Evolutionary conservation across 1,140 invertebrate species (phyloP), one percentile per base, ranked within the genome.

Genomic region (Scaptomyza montana): DNA sequence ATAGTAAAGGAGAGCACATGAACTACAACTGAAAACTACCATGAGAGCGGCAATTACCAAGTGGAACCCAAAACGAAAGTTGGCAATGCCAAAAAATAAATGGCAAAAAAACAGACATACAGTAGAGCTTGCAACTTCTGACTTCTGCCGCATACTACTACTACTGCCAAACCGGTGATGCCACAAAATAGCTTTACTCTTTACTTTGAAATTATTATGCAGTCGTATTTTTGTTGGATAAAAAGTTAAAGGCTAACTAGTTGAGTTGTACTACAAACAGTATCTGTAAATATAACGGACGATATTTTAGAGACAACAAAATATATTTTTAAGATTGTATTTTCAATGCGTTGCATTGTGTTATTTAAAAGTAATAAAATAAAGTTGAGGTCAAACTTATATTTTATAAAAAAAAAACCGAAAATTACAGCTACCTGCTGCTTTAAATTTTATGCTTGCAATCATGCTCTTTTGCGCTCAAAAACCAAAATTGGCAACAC

Each of bases 21-120:
- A 57, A 60, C 56, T 50, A 54, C 64, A 60, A 68, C 41, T 36
- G 47, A 21, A 72, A 62, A 77, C 74, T 74, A 59, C 73, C 74
- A 36, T 70, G 56, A 77, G 65, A 65, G 67, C 56, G 61, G 75
- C 75, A 78, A 78, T 78, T 78, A 78, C 75, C 46, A 70, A 62
- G 66, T 78, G 59, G 46, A 72, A 54, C 63, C 49, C 51, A 59
- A 77, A 77, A 78, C 57, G 72, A 78, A 78, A 78, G 72, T 78
- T 78, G 72, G 72, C 74, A 64, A 39, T 10, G 43, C 12, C 46
- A 59, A 57, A 59, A 57, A 5, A 16, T 36, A n/a, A 21, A 13
- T 51, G 51, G n/a, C 13, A 63, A 21, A 21, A 43, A 43, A 28
- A 28, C 28, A 49, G 10, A 60, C 28, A 10, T 21, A 36, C 8